These are phyloP conservation scores for Enchytraeus crypticus DNA, from an alignment of 2,888 invertebrate genomes.

Conservation along the genomic window DNA sequence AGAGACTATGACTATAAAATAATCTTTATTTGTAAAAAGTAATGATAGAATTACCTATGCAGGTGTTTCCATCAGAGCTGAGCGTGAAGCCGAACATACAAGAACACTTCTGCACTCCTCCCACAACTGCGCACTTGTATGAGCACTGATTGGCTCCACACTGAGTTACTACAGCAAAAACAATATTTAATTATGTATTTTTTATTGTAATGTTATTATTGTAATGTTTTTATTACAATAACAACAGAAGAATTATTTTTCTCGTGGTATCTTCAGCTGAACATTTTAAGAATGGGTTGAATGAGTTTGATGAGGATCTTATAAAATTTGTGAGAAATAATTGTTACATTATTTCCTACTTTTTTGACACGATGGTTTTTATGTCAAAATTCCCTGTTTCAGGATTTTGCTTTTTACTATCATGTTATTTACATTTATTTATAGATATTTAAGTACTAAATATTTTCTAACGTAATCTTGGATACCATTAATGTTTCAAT, in stretches of 20 bases:
- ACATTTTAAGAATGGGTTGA: background rate
- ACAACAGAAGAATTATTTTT: no score
- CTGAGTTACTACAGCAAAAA: background rate
- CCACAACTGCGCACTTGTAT: background rate
- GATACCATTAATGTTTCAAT: no score
- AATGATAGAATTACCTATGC: conserved; percentile 6
- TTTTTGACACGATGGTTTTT: no score
- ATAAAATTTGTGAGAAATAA: background rate
- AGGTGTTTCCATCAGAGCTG: background rate
- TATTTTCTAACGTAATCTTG: no score
- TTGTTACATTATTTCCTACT: no score
- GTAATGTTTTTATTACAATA: no score
- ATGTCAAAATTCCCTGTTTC: no score
- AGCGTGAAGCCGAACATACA: background rate
- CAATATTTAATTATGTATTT: no score
- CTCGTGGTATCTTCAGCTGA: background rate
- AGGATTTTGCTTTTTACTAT: background rate
- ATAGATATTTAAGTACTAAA: background rate
- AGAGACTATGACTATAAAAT: no score
- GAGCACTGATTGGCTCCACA: conserved; percentile 4
- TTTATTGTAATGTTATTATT: no score
- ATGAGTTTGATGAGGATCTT: background rate
- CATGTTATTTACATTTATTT: background rate
- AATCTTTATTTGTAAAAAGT: no score
- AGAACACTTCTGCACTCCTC: background rate